These are phyloP conservation scores for Rhynchopsitta pachyrhyncha DNA, from an alignment of 2,113 vertebrate genomes.

Conservation along the genomic window DNA sequence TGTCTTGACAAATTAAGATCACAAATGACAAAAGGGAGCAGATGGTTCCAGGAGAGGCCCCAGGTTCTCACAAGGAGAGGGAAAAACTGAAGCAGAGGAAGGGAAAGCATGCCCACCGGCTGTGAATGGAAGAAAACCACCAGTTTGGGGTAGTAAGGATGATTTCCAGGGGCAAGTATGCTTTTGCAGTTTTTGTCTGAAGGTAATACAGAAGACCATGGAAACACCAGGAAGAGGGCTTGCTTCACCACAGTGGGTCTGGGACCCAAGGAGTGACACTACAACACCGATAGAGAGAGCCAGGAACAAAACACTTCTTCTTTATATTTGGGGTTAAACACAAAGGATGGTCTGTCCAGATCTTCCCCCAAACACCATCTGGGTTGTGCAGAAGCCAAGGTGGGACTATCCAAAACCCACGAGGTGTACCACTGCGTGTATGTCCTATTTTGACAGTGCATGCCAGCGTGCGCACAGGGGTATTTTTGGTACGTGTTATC, in stretches of 20 bases:
- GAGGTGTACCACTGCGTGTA: accelerated
- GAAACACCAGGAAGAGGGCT: background rate
- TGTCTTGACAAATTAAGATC: slow-evolving; percentile 51
- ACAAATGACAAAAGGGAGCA: slow-evolving; percentile 55
- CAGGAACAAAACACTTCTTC: background rate
- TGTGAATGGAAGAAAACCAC: slow-evolving; percentile 1
- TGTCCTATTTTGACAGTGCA: background rate
- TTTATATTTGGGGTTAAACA: background rate
- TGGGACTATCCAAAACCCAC: background rate
- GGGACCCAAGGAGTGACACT: background rate
- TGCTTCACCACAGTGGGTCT: background rate
- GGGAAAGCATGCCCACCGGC: slow-evolving; percentile 1
- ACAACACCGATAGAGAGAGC: background rate
- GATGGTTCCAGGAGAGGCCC: slow-evolving; percentile 46
- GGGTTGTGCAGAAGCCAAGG: background rate
- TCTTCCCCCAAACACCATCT: background rate
- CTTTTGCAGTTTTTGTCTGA: slow-evolving; percentile 8
- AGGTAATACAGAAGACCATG: background rate
- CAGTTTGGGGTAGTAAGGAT: background rate
- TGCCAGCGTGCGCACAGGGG: accelerated
- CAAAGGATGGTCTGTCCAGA: background rate
- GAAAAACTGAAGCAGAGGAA: slow-evolving; percentile 24
- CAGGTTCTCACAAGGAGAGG: background rate
- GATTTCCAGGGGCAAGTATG: background rate
- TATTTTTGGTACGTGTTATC: background rate